Percentiles rank a stretch among this genome's conserved stretches.
These are phyloP conservation scores for Xiphophorus hellerii DNA, from an alignment of 2,113 vertebrate genomes.

Conservation along the genomic window DNA sequence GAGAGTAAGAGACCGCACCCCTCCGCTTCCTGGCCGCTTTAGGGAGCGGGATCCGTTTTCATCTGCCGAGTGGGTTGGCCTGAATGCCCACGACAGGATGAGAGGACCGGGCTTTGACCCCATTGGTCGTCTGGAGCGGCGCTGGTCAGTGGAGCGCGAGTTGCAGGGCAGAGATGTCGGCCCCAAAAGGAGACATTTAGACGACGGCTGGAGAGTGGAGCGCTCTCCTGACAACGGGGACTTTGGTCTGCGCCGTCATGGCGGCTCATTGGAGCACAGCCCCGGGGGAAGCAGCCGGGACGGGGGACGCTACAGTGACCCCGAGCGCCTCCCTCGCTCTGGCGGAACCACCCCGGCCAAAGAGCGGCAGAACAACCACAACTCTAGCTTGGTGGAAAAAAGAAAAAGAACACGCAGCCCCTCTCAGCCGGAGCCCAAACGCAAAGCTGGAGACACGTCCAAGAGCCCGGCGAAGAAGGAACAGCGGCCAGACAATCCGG, in stretches of 20 bases:
- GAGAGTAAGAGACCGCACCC: constrained; percentile 89
- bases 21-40: constrained; percentile 87
- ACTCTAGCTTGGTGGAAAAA: constrained; percentile 83
- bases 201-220: constrained; percentile 87
- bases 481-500: constrained; percentile 56
- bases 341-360: constrained; percentile 84
- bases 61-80: constrained; percentile 86
- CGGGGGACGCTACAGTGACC: constrained; percentile 84
- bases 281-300: constrained; percentile 87
- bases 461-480: constrained; percentile 87
- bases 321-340: constrained; percentile 84
- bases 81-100: constrained; percentile 86
- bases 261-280: constrained; percentile 88
- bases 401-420: constrained; percentile 68
- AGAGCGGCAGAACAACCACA: constrained; percentile 84
- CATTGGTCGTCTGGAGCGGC: constrained; percentile 86
- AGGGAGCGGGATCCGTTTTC: constrained; percentile 89
- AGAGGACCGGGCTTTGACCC: constrained; percentile 85
- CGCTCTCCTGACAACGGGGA: constrained; percentile 89
- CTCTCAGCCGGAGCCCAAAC: constrained; percentile 63
- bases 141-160: constrained; percentile 91
- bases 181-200: constrained; percentile 86
- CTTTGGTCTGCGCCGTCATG: constrained; percentile 84
- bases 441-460: constrained; percentile 79
- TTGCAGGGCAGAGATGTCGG: constrained; percentile 83